These are phyloP conservation scores for Oryzias dopingdopingensis DNA, from an alignment of 2,797 vertebrate species.

Conservation along the genomic window DNA sequence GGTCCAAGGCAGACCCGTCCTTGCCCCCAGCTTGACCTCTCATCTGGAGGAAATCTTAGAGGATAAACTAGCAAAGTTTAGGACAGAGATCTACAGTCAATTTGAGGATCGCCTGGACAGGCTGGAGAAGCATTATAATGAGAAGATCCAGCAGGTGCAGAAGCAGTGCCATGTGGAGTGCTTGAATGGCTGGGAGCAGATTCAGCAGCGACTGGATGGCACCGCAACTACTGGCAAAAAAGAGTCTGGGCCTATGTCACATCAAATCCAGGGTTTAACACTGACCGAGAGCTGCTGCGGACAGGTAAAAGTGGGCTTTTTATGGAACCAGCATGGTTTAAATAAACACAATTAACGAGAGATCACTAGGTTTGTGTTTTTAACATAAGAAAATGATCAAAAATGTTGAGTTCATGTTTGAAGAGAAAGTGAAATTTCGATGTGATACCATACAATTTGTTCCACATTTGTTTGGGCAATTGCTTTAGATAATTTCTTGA, in stretches of 20 bases:
- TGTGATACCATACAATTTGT: too few species aligned
- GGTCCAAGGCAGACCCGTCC: constrained; percentile 73
- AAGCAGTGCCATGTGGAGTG: constrained; percentile 89
- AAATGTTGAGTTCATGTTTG: too few species aligned
- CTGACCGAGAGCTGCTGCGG: constrained; percentile 90
- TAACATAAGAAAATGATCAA: too few species aligned
- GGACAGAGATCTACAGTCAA: constrained; percentile 86
- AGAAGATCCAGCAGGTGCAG: constrained; percentile 84
- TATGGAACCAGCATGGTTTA: not conserved
- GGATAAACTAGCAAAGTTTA: constrained; percentile 79
- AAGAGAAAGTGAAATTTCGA: too few species aligned
- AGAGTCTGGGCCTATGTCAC: constrained; percentile 87
- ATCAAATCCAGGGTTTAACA: constrained; percentile 89
- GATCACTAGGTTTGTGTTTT: too few species aligned
- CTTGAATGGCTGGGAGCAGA: constrained; percentile 84
- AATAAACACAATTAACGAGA: too few species aligned
- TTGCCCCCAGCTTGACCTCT: constrained; percentile 70
- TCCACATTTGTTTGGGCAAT: not conserved
- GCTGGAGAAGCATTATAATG: constrained; percentile 84
- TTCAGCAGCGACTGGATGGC: constrained; percentile 89
- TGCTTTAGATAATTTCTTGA: not conserved
- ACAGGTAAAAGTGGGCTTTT: constrained; percentile 62
- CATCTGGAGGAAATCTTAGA: constrained; percentile 86
- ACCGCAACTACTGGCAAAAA: constrained; percentile 87
- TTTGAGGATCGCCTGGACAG: constrained; percentile 87